Percentiles rank a stretch among this genome's conserved stretches.
These are phyloP conservation scores for Oegoconia quadripuncta DNA, from an alignment of 2,888 invertebrate genomes.

Conservation along the genomic window DNA sequence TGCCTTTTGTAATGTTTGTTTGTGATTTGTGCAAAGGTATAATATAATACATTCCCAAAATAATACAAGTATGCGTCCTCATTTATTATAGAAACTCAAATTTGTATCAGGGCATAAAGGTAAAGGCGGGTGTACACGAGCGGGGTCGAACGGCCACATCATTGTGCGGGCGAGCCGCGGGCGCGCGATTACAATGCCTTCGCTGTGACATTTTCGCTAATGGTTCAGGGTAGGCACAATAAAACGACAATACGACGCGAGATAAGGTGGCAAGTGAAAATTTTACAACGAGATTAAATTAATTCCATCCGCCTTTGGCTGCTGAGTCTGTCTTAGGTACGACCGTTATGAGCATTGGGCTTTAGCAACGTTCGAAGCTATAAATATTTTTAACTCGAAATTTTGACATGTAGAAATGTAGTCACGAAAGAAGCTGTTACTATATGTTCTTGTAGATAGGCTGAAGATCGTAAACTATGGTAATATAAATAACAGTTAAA, in stretches of 20 bases:
- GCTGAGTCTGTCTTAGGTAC: slow-evolving; percentile 22
- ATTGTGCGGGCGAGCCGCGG: slow-evolving; percentile 70
- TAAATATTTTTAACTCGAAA: slow-evolving; percentile 15
- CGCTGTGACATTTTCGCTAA: slow-evolving; percentile 78
- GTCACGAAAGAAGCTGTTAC: too few relatives aligned
- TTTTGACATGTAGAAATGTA: neutral
- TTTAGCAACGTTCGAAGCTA: slow-evolving; percentile 12
- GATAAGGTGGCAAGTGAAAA: slow-evolving; percentile 78
- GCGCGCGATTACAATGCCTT: slow-evolving; percentile 70
- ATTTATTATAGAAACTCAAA: slow-evolving; percentile 70
- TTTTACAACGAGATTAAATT: slow-evolving; percentile 75
- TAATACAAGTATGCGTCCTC: slow-evolving; percentile 46
- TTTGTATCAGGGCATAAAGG: slow-evolving; percentile 72
- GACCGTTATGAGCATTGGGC: too few relatives aligned
- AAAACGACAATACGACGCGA: slow-evolving; percentile 76
- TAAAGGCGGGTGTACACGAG: slow-evolving; percentile 57
- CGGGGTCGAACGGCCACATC: slow-evolving; percentile 68
- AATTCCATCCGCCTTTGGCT: slow-evolving; percentile 40
- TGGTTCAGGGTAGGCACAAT: slow-evolving; percentile 77
- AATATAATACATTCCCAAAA: slow-evolving; percentile 41
- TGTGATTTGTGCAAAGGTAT: slow-evolving; percentile 33
- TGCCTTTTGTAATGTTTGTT: too few relatives aligned
- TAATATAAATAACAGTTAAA: too few relatives aligned
- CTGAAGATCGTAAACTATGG: too few relatives aligned
- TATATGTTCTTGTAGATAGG: neutral